phyloP scores from a whole-genome alignment of 2,888 invertebrate species.

The Patella caerulea region DNA sequence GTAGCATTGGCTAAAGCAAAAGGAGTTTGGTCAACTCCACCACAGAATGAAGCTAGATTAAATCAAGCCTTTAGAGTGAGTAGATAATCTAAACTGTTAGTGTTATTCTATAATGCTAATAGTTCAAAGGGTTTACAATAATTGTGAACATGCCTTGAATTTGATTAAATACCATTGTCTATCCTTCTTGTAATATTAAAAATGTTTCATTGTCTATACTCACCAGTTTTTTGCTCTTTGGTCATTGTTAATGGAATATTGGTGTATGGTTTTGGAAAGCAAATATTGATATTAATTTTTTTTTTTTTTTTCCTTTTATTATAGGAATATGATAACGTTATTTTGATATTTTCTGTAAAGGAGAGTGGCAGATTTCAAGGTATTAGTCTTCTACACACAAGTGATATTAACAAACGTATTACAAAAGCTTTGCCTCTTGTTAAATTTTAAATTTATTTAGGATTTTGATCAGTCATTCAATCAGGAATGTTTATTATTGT shows the following conservation, averaged over 20 bases:
- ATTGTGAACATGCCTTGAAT: too few species aligned
- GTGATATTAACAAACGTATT: neutral
- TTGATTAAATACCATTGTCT: too few species aligned
- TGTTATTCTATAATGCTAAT: neutral
- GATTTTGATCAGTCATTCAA: neutral
- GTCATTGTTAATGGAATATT: too few species aligned
- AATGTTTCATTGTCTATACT: too few species aligned
- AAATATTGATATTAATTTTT: too few species aligned
- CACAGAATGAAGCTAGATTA: conserved; percentile 95
- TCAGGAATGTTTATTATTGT: neutral
- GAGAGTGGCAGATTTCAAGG: conserved; percentile 90
- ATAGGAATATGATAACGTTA: conserved; percentile 89
- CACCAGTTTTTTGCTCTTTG: too few species aligned
- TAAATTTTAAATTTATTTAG: neutral
- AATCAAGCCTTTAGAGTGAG: conserved; percentile 88
- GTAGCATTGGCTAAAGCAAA: conserved; percentile 90
- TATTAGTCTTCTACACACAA: conserved; percentile 30
- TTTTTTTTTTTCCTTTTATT: conserved; percentile 34
- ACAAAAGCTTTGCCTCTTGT: too few species aligned
- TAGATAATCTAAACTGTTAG: neutral
- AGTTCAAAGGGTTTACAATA: neutral
- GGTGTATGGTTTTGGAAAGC: too few species aligned
- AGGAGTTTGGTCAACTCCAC: conserved; percentile 97
- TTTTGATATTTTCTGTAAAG: conserved; percentile 96
- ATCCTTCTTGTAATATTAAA: too few species aligned